Evolutionary conservation across 1,140 invertebrate genomes (phyloP), one percentile per base, ranked within the genome.

Genomic region (Scaptodrosophila lebanonensis): DNA sequence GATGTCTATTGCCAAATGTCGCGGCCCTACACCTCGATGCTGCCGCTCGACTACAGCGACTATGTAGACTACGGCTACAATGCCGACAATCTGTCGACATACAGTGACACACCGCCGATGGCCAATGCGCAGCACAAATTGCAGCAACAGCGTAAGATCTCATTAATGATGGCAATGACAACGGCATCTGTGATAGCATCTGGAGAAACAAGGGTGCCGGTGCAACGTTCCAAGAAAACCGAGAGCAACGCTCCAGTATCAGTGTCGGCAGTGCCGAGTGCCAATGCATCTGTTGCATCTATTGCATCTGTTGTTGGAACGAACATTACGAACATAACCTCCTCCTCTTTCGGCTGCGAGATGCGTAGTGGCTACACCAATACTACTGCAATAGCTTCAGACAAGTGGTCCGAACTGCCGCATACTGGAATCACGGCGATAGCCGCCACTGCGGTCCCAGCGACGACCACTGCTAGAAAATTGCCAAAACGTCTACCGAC

Each of bases 21-120:
- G n/a, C 42, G 82, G 8, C 64, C 67, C 4, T 66, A 84, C 32
- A 79, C 69, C 17, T 83, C 85, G 3, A 77, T 85, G 66, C 42
- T 85, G 27, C 65, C 85, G 18, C 38, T 83, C 16, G 66, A 84
- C 27, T 90, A 93, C 77, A 92, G 90, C 62, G 93, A 93, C 86
- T 92, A 92, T 86, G 89, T 90, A 66, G 93, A 93, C 86, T 88
- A 89, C 53, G 85, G 73, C 30, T 51, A 59, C 33, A 60, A 66
- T 39, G 25, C 38, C 11, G 71, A 84, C 35, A 85, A 66, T 38
- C 50, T 82, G 17, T 83, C 83, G 9, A 58, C 83, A 1, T 82
- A 70, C 27, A 82, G 77, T 33, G 83, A 85, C 15, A 72, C 72
- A 4, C 57, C 75, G 9, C 56, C 66, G 4, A 50, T 47, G 11